Evolutionary conservation across 2,888 invertebrate genomes (phyloP).

Genomic region (Erpobdella octoculata): DNA sequence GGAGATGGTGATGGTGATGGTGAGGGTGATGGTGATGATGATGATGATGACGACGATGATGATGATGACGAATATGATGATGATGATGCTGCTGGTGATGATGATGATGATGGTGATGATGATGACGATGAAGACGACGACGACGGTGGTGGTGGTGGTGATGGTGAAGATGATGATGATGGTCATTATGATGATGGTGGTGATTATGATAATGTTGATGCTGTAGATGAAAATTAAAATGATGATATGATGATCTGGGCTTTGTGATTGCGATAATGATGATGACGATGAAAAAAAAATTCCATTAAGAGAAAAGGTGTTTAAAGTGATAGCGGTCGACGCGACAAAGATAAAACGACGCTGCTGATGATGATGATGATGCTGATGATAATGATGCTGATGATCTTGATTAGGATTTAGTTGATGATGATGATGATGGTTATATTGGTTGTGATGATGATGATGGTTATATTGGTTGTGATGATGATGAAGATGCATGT

Average conservation of each 20-base stretch:
- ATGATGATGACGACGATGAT: neutral
- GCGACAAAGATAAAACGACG: neutral
- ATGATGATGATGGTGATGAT: neutral
- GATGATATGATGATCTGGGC: too few species aligned
- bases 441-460: neutral
- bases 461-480: neutral
- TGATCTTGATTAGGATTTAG: neutral
- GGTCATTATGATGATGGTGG: neutral
- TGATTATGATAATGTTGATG: neutral
- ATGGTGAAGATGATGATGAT: neutral
- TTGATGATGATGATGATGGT: neutral
- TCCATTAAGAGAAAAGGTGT: too few species aligned
- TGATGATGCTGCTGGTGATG: neutral
- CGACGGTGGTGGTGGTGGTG: neutral
- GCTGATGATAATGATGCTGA: neutral
- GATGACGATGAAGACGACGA: neutral
- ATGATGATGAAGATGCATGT: neutral
- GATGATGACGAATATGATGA: neutral
- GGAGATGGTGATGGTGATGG: constrained; percentile 9
- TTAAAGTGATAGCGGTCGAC: neutral
- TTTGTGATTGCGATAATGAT: too few species aligned
- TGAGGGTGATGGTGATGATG: neutral
- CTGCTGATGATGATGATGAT: neutral
- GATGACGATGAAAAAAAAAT: too few species aligned
- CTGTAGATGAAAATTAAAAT: neutral